These are phyloP conservation scores for Bujurquina vittata DNA, from an alignment of 2,113 vertebrate genomes.

Conservation along the genomic window DNA sequence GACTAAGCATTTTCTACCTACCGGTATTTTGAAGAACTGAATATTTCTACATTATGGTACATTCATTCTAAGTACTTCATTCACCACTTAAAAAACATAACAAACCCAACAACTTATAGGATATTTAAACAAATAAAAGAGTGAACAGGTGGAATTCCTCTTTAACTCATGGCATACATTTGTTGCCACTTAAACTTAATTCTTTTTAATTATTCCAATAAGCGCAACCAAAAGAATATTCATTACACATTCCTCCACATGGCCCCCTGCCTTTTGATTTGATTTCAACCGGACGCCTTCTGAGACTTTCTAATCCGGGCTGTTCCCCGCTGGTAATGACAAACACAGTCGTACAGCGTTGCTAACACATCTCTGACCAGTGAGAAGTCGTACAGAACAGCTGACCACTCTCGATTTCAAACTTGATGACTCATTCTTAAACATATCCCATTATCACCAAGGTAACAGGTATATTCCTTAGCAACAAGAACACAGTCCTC, in stretches of 20 bases:
- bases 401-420: slow-evolving; percentile 45
- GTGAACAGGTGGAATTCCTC: not conserved
- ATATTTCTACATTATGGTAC: too few relatives aligned
- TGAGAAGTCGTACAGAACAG: not conserved
- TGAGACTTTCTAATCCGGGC: not conserved
- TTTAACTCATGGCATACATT: not conserved
- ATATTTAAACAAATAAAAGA: not conserved
- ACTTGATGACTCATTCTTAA: slow-evolving; percentile 68
- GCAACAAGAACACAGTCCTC: slow-evolving; percentile 70
- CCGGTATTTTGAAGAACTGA: not conserved
- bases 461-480: slow-evolving; percentile 76
- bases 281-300: not conserved
- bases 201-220: not conserved
- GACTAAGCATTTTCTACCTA: not conserved
- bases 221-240: not conserved
- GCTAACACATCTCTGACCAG: slow-evolving; percentile 3
- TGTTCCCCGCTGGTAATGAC: slow-evolving; percentile 8
- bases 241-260: not conserved
- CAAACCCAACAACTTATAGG: not conserved
- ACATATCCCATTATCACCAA: slow-evolving; percentile 63
- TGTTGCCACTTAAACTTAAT: not conserved
- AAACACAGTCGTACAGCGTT: not conserved
- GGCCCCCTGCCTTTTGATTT: not conserved
- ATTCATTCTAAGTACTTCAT: not conserved
- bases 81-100: not conserved